These are phyloP conservation scores for Microcebus ravelobensis DNA, from an alignment of 2,113 vertebrate genomes.

Conservation along the genomic window DNA sequence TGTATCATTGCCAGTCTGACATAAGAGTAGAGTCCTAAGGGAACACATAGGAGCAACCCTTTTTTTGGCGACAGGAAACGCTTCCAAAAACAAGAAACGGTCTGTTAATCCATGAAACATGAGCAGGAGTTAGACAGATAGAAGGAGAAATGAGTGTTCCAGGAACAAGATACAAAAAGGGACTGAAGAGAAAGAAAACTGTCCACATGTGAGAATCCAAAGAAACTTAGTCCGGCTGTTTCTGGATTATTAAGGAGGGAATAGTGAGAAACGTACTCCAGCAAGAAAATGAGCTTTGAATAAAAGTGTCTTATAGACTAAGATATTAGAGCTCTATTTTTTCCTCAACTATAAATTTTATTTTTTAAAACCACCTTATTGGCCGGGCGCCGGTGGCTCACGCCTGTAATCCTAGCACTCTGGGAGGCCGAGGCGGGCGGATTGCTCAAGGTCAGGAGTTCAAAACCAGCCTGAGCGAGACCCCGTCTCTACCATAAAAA, in stretches of 20 bases:
- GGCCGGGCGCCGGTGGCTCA: too few species aligned
- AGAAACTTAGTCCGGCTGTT: background rate
- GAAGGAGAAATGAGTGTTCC: background rate
- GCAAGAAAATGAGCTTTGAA: background rate
- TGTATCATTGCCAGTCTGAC: background rate
- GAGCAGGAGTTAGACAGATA: too few species aligned
- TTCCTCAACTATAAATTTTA: background rate
- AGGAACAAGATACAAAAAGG: background rate
- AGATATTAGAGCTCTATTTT: background rate
- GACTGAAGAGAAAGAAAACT: background rate
- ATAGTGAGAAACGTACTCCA: background rate
- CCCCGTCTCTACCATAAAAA: too few species aligned
- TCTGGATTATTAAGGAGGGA: background rate
- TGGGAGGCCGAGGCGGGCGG: too few species aligned
- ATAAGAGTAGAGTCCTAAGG: background rate
- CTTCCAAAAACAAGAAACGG: background rate
- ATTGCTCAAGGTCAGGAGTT: too few species aligned
- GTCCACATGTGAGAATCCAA: background rate
- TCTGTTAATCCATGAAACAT: background rate
- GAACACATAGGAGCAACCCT: fast-evolving
- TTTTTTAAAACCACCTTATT: background rate
- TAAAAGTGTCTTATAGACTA: background rate
- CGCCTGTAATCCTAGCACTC: too few species aligned
- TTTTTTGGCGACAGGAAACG: background rate
- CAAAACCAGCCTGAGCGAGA: too few species aligned